These are phyloP conservation scores for Drosophila chauvacae DNA, from an alignment of 1,140 invertebrate species.

Conservation along the genomic window DNA sequence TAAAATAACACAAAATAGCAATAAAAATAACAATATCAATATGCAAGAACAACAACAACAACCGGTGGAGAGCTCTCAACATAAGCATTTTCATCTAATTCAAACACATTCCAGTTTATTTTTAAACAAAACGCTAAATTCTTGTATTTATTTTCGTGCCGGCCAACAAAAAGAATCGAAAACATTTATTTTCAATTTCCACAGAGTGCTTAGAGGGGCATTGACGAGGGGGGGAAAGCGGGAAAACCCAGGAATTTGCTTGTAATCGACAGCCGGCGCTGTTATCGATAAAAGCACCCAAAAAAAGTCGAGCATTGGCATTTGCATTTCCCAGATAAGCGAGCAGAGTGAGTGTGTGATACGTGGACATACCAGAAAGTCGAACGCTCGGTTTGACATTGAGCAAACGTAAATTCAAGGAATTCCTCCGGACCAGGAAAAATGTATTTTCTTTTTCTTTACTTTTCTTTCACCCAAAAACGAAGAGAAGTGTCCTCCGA, in stretches of 20 bases:
- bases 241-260: conserved; percentile 43
- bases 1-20: conserved; percentile 7
- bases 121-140: conserved; percentile 77
- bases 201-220: neutral
- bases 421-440: conserved; percentile 64
- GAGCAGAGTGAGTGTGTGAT: conserved; percentile 29
- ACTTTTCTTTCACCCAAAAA: conserved; percentile 5
- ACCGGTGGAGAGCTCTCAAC: conserved; percentile 32
- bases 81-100: conserved; percentile 71
- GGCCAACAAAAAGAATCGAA: conserved; percentile 39
- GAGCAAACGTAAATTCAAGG: conserved; percentile 66
- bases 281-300: conserved; percentile 68
- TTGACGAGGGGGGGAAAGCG: neutral
- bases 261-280: conserved; percentile 41
- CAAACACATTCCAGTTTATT: conserved; percentile 81
- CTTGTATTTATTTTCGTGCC: conserved; percentile 72
- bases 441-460: conserved; percentile 13
- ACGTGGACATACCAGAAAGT: conserved; percentile 70
- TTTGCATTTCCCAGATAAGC: conserved; percentile 45
- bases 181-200: conserved; percentile 40
- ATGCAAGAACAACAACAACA: conserved; percentile 39
- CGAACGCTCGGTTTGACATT: conserved; percentile 78
- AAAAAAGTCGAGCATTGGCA: conserved; percentile 51
- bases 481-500: conserved; percentile 14
- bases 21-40: conserved; percentile 32